These are phyloP conservation scores for Chirona hameri DNA, from an alignment of 2,888 invertebrate genomes.

Conservation along the genomic window DNA sequence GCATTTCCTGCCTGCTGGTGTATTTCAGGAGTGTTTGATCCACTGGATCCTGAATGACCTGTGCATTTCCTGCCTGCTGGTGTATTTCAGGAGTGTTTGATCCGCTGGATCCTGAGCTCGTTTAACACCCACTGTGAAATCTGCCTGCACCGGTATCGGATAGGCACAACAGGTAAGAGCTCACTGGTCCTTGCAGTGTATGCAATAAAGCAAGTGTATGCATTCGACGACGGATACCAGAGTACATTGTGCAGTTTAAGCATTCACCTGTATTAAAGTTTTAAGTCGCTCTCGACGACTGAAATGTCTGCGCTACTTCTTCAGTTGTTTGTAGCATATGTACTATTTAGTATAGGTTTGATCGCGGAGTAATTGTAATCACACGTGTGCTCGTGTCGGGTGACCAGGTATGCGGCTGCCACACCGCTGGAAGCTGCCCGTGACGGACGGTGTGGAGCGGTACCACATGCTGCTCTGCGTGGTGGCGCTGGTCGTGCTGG, in stretches of 20 bases:
- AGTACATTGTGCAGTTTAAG: too few relatives aligned
- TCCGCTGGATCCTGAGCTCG: constrained; percentile 6
- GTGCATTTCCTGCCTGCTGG: too few relatives aligned
- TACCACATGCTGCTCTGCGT: constrained; percentile 25
- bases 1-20: too few relatives aligned
- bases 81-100: constrained; percentile 4
- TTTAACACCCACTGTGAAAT: constrained; percentile 13
- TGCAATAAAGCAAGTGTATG: too few relatives aligned
- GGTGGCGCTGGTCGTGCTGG: constrained; percentile 2
- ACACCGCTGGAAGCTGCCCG: constrained; percentile 1
- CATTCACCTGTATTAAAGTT: too few relatives aligned
- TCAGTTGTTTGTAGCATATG: too few relatives aligned
- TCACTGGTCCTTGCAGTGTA: too few relatives aligned
- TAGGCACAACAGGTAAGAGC: background rate
- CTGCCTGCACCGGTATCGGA: background rate
- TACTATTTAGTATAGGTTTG: too few relatives aligned
- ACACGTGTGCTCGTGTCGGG: background rate
- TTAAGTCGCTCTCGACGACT: too few relatives aligned
- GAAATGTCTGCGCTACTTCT: too few relatives aligned
- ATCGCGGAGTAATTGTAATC: too few relatives aligned
- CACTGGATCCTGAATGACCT: background rate
- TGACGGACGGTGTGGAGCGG: constrained; percentile 4
- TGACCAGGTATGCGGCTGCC: background rate
- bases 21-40: constrained; percentile 2
- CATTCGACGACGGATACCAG: too few relatives aligned